Evolutionary conservation across 2,113 vertebrate species (phyloP).

Genomic region (Tretioscincus oriximinensis): DNA sequence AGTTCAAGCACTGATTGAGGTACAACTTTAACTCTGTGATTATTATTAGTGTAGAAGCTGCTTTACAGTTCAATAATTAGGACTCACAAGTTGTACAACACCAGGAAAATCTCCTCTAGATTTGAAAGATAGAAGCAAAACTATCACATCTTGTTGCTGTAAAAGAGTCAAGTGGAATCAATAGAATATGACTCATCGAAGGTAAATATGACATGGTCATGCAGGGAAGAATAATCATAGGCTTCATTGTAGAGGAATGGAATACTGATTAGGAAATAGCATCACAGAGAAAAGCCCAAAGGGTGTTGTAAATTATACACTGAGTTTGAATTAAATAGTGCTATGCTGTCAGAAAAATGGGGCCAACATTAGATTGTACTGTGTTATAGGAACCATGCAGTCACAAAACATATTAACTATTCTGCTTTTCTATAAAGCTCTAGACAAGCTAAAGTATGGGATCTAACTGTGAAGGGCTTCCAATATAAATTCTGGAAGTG

Average conservation of each 20-base stretch:
- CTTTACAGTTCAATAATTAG: background rate
- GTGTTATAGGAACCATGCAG: background rate
- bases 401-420: background rate
- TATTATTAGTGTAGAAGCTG: background rate
- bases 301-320: slow-evolving; percentile 1
- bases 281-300: slow-evolving; percentile 12
- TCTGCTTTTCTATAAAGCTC: background rate
- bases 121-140: background rate
- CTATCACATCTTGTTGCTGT: background rate
- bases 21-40: too few species aligned
- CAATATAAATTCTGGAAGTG: too few species aligned
- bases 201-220: background rate
- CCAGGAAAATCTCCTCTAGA: background rate
- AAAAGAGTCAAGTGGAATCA: slow-evolving; percentile 6
- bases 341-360: background rate
- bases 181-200: background rate
- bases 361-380: background rate
- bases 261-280: slow-evolving; percentile 23
- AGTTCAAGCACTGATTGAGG: too few species aligned
- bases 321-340: background rate
- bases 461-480: too few species aligned
- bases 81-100: fast-evolving
- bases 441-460: background rate
- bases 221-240: slow-evolving; percentile 12
- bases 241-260: slow-evolving; percentile 10